Conservation (phyloP, 2,113 vertebrate species). For the Periophthalmodon schlosseri region DNA sequence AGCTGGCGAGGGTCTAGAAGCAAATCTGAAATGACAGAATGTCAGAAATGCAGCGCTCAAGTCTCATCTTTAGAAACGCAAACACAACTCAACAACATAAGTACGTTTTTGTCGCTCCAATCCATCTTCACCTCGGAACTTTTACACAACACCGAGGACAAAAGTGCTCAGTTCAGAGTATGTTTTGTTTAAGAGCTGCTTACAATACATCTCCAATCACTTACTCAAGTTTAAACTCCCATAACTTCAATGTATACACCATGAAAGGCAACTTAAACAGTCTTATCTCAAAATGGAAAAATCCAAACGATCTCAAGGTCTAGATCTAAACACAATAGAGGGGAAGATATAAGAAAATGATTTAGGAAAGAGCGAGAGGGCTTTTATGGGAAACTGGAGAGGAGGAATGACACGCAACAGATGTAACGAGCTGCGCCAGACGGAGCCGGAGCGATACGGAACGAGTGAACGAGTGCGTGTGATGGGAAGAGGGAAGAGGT, state of each 20-base stretch:
- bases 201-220: conserved; percentile 37
- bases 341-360: conserved; percentile 20
- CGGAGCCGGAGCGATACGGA: conserved; percentile 36
- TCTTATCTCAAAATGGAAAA: background rate
- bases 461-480: conserved; percentile 19
- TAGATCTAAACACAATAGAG: conserved; percentile 4
- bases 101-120: conserved; percentile 13
- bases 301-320: background rate
- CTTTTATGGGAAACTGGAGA: conserved; percentile 56
- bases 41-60: background rate
- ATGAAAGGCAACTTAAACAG: background rate
- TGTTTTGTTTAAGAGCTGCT: conserved; percentile 35
- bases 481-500: conserved; percentile 36
- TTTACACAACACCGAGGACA: conserved; percentile 34
- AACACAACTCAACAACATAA: conserved; percentile 8
- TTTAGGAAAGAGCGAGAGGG: conserved; percentile 30
- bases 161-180: conserved; percentile 50
- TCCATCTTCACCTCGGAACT: conserved; percentile 45
- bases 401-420: conserved; percentile 70
- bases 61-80: background rate
- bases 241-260: background rate
- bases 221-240: conserved; percentile 32
- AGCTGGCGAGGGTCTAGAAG: background rate
- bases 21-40: background rate
- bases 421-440: conserved; percentile 64